These are phyloP conservation scores for Tokudaia muenninki DNA, from an alignment of 2,797 vertebrate species.

Conservation along the genomic window DNA sequence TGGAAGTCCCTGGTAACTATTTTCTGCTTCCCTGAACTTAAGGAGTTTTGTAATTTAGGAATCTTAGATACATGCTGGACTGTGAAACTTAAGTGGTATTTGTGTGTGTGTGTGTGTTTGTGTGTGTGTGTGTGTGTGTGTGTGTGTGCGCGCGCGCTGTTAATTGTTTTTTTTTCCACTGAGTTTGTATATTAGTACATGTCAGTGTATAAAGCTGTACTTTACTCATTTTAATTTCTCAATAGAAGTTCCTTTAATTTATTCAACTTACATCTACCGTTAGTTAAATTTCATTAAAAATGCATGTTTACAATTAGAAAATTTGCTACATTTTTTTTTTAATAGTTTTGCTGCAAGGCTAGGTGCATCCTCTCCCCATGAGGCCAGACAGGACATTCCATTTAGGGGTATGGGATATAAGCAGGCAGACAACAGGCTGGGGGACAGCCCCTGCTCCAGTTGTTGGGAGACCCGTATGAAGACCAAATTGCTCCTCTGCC, in stretches of 20 bases:
- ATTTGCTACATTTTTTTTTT: not conserved
- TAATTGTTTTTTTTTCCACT: not conserved
- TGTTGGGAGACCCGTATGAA: not conserved
- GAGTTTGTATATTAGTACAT: not conserved
- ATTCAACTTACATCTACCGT: not conserved
- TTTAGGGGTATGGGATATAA: not conserved
- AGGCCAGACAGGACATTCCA: not conserved
- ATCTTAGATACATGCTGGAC: constrained; percentile 26
- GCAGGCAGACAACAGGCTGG: not conserved
- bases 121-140: too few relatives aligned
- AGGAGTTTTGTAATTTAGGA: constrained; percentile 4
- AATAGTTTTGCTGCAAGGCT: not conserved
- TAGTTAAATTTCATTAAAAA: constrained; percentile 38
- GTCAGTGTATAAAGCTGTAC: constrained; percentile 3
- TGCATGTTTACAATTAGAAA: not conserved
- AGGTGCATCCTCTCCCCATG: not conserved
- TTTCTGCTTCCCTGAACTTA: not conserved
- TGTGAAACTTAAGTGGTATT: not conserved
- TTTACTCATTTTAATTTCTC: not conserved
- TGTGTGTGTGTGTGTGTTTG: not conserved
- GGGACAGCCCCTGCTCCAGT: not conserved
- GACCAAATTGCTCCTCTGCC: not conserved
- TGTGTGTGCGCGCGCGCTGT: not conserved
- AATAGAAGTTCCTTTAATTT: not conserved
- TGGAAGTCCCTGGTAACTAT: not conserved